phyloP scores from a whole-genome alignment of 2,888 invertebrate genomes.

The Aspidapion aeneum region DNA sequence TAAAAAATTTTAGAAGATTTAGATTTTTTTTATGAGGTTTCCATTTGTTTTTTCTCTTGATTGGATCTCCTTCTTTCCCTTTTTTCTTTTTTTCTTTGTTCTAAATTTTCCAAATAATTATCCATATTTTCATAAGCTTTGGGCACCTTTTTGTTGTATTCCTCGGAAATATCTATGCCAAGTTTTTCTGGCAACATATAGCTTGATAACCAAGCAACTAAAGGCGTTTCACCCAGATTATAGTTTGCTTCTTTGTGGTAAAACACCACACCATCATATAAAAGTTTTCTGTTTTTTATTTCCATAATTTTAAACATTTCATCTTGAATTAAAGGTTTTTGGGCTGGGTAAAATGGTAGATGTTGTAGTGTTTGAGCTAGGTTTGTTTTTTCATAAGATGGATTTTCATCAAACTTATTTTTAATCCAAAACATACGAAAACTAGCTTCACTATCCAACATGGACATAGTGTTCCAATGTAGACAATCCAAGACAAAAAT shows the following conservation, averaged over 20 bases:
- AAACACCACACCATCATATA: slow-evolving; percentile 85
- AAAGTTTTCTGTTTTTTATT: slow-evolving; percentile 46
- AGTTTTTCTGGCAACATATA: slow-evolving; percentile 84
- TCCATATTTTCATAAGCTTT: slow-evolving; percentile 51
- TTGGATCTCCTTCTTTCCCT: slow-evolving; percentile 8
- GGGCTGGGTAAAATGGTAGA: slow-evolving; percentile 52
- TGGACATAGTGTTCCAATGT: slow-evolving; percentile 67
- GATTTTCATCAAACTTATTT: slow-evolving; percentile 66
- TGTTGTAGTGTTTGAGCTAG: slow-evolving; percentile 52
- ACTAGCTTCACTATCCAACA: slow-evolving; percentile 71
- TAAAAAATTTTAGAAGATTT: too few species aligned
- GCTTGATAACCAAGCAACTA: slow-evolving; percentile 89
- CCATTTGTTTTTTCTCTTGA: slow-evolving; percentile 11
- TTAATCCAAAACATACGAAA: slow-evolving; percentile 84
- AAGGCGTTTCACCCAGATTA: slow-evolving; percentile 68
- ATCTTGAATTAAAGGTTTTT: slow-evolving; percentile 48
- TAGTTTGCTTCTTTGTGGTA: slow-evolving; percentile 85
- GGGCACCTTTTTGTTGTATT: slow-evolving; percentile 50
- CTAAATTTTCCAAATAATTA: slow-evolving; percentile 51
- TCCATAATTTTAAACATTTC: slow-evolving; percentile 45
- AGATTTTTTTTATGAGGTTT: slow-evolving; percentile 9
- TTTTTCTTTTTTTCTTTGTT: slow-evolving; percentile 36
- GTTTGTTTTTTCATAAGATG: slow-evolving; percentile 45
- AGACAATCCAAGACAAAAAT: slow-evolving; percentile 82
- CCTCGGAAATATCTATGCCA: slow-evolving; percentile 47